Percentiles rank a stretch among this genome's conserved stretches.
Conservation (phyloP, 2,888 invertebrate genomes). For the Heliconius hortense region DNA sequence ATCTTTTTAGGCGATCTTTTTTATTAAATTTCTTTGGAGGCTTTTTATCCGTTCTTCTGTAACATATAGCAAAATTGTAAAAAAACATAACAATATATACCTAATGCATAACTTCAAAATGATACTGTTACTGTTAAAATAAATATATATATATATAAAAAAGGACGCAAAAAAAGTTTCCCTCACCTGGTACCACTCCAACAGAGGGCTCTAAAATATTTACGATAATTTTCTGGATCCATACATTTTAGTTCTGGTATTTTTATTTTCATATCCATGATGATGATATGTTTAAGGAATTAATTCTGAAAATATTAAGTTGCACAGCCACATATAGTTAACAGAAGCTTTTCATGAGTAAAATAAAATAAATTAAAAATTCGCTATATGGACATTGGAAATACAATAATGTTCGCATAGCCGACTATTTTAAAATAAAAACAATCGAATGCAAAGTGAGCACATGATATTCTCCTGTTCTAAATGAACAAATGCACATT, state of each 20-base stretch:
- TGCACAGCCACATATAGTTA: conserved; percentile 15
- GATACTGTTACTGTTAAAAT: background rate
- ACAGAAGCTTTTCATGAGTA: background rate
- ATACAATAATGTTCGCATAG: conserved; percentile 4
- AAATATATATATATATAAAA: background rate
- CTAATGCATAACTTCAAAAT: background rate
- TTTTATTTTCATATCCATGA: conserved; percentile 59
- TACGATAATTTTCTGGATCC: conserved; percentile 74
- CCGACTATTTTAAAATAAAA: conserved; percentile 2
- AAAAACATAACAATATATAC: background rate
- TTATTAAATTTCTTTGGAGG: conserved; percentile 56
- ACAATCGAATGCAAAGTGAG: background rate
- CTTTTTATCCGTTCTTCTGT: conserved; percentile 46
- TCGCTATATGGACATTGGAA: conserved; percentile 1
- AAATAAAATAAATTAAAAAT: background rate
- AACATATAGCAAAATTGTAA: conserved; percentile 19
- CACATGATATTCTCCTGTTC: background rate
- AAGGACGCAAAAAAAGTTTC: background rate
- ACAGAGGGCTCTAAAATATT: conserved; percentile 67
- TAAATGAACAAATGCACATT: conserved; percentile 15
- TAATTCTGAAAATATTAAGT: conserved; percentile 37
- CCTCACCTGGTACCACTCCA: conserved; percentile 69
- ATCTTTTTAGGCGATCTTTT: conserved; percentile 61
- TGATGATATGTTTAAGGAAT: conserved; percentile 41
- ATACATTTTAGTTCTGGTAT: conserved; percentile 69